Base-by-base conservation (phyloP, 2,797 vertebrate genomes). In the Agapornis canus region DNA sequence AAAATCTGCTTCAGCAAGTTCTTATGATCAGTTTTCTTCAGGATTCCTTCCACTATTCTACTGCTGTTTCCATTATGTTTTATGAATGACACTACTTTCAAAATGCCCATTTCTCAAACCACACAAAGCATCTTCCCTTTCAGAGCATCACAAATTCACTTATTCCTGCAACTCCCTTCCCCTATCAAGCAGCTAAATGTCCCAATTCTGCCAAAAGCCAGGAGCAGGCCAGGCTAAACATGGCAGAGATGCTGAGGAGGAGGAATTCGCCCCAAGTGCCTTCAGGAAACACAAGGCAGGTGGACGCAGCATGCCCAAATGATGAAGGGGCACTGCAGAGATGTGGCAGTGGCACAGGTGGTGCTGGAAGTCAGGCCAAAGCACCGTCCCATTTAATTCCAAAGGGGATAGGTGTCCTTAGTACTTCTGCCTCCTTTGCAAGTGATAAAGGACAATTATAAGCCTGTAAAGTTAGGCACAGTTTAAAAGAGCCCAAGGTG, bases 251-350 rank as follows among this genome's bases (percentile, higher is more conserved):
- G 77, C 54, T 15, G 0, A 64, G 4, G 22, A 82, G 70, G 25
- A 94, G 82, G 86, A 76, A 60, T 76, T 60, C 32, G 56, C 59
- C 73, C 17, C 0, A 1, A 65, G 63, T 86, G 84, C 91, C 82
- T 76, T 83, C 32, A 69, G 87, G 66, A 92, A 91, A 94, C 43
- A 60, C 66, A 76, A 69, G 79, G 69, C 85, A 94, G 89, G 92
- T 92, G 94, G 85, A 83, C 66, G 0, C 69, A 91, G 72, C 80
- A 86, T 37, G 82, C 49, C 61, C 63, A 85, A 40, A 68, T 35
- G 84, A 77, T 52, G 35, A 82, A 93, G 77, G 60, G 61, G 23
- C 54, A 82, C 48, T 8, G 5, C 6, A 19, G 72, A 88, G 65
- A 77, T 7, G 9, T 0, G 1, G 66, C 59, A 66, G 40, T 0